Evolutionary conservation across 2,888 invertebrate genomes (phyloP), one percentile per base, ranked within the genome.

Genomic region (Catocala fraxini): DNA sequence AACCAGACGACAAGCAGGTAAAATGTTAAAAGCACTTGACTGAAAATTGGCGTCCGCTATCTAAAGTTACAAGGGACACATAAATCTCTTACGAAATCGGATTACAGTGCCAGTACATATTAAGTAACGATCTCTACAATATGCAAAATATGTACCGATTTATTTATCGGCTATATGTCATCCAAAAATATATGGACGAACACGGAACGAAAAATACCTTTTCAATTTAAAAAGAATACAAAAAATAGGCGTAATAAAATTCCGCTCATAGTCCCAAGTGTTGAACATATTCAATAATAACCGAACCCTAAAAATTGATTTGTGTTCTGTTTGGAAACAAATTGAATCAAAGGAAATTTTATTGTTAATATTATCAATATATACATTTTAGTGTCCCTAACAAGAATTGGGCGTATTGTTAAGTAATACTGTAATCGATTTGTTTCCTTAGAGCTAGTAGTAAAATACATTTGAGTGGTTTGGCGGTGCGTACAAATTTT

Each of bases 171-270:
- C 51, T 13, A 15, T 33, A 35, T 46, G 39, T 68, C 42, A 48
- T 39, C 13, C 53, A 35, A 48, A 47, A 10, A 59, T 54, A 61
- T 61, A 57, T 62, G 53, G 54, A 56, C 47, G 41, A 59, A 64
- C 64, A 58, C 43, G 25, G 48, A 35, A 62, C 46, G 41, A 59
- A 51, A 56, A 51, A 35, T 54, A 43, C 43, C 63, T 59, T 70
- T 42, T 67, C 63, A 63, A 56, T 51, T 66, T 56, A 54, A 67
- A n/a, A 62, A 63, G 49, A 63, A 70, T 63, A 71, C 55, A 65
- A 55, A 61, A 68, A 69, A 71, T 69, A 62, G 57, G 59, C 48
- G 53, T 65, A 59, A 72, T 77, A 70, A 75, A 76, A 77, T 54
- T 66, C 67, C 56, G 63, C 56, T 64, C 61, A 59, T 54, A 51